Base-by-base conservation (phyloP, 2,797 vertebrate genomes). In the Halcyon chelicuti region DNA sequence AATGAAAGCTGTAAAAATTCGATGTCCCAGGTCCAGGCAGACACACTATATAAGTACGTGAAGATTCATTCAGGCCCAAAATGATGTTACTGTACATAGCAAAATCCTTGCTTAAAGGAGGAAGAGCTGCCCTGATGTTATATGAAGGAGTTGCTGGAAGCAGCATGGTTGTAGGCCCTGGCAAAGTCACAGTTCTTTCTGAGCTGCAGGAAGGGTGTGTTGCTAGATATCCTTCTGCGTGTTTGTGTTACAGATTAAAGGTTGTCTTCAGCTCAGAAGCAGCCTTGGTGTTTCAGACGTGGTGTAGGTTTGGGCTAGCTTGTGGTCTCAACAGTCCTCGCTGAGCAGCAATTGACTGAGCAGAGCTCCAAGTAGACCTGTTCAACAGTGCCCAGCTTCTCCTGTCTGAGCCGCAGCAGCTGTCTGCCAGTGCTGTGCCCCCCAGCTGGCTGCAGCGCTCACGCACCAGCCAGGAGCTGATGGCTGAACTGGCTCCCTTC, bases 1-100 rank as follows among this genome's bases (percentile, higher is more conserved):
- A 80, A 73, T 70, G 86, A 91, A 88, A 54, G 26, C 49, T 77
- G 3, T 91, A 86, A 86, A 79, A 94, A 93, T 52, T 68, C 49
- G 55, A 2, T 83, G 29, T 44, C 83, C 9, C 13, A 16, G 63
- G 16, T 82, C 61, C 37, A 47, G 42, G 52, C 33, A 47, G 52
- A 37, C 17, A 42, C 37, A 20, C 10, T 42, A 3, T 65, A 2
- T 28, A 67, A 88, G 2, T 42, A 5, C 14, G 22, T 25, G 23
- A 67, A 54, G 21, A 60, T 40, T 60, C 74, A 10, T 76, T 82
- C 10, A 31, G 46, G 57, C 33, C 46, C 42, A n/a, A 83, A 89
- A 11, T 67, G 39, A 17, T 15, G 4, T 55, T 91, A 55, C 35
- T 72, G 15, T 49, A 31, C 2, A 0, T 54, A 65, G 49, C 72